A percentile compares a stretch with the other conserved stretches of the same genome.
phyloP scores from a whole-genome alignment of 2,113 vertebrate genomes.

The Psilopsiagon aurifrons region DNA sequence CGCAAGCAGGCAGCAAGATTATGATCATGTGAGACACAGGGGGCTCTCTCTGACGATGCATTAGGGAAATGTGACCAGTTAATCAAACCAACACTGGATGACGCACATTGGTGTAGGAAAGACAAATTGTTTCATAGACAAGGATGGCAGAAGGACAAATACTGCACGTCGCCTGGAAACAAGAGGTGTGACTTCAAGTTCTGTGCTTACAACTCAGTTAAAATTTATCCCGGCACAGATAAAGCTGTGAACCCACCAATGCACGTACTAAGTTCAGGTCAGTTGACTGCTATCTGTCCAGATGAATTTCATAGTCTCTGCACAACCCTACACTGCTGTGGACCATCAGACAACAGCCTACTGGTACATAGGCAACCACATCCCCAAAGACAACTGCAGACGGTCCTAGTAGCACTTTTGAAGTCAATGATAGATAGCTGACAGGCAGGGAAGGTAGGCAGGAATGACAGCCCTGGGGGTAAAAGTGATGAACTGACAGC shows the following conservation, averaged over 20 bases:
- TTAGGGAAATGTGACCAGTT: background rate
- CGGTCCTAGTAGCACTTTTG: background rate
- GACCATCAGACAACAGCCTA: background rate
- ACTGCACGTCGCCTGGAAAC: background rate
- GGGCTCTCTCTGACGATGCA: background rate
- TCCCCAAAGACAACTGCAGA: background rate
- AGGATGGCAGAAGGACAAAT: background rate
- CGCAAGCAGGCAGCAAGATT: background rate
- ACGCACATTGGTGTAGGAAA: rapidly evolving
- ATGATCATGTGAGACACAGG: background rate
- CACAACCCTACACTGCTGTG: background rate
- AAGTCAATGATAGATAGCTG: background rate
- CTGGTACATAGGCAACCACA: background rate
- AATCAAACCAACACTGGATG: background rate
- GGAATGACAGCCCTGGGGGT: background rate
- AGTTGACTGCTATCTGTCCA: background rate
- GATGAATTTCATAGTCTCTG: background rate
- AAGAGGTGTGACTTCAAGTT: background rate
- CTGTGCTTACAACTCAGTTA: background rate
- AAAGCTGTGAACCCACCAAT: background rate
- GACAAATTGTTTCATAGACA: background rate
- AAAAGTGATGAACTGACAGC: background rate
- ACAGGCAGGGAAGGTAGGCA: background rate
- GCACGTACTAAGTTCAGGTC: background rate
- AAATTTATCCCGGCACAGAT: background rate